Base-by-base conservation (phyloP, 2,113 vertebrate species). In the Daubentonia madagascariensis region DNA sequence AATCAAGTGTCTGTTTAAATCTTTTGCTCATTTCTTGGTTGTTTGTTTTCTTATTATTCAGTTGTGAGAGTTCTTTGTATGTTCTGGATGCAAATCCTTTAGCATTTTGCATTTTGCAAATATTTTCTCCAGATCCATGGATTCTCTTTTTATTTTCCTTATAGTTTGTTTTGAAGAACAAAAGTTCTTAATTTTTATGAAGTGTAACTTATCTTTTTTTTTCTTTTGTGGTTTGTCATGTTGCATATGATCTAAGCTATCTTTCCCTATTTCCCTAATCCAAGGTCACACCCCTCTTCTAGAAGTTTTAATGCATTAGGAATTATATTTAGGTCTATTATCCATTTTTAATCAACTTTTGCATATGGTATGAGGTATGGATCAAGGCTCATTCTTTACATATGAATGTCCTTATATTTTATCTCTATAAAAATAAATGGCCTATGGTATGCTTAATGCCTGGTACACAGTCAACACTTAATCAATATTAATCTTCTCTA, bases 161-260 rank as follows among this genome's bases (percentile, higher is more conserved):
- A n/a, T 25, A 40, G 12, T 85, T 90, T 85, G 6, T 67, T 94
- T 97, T 92, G 20, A 97, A 96, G 22, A 92, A 30, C 14, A 95
- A 40, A 85, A 37, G 11, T 80, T 85, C 37, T 73, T 92, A 48
- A 90, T 80, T 94, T 85, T 48, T 80, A 85, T 86, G 8, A 90
- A 83, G 32, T 89, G 14, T 28, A 43, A 83, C 72, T 67, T 85
- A 78, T 78, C 18, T 93, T 8, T 57, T 57, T 84, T 91, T 65
- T 35, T 28, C 28, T 72, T 52, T 87, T 79, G 57, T 43, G 12
- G 35, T 52, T 85, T 78, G 32, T 14, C 0, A 40, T 68, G 91
- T 79, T 80, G 8, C 37, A 57, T 80, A n/a, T 93, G 65, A 85
- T 72, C 48, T 50, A 54, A 93, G 25, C 50, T 68, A 80, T 72